These are phyloP conservation scores for Cynoglossus semilaevis DNA, from an alignment of 2,113 vertebrate species.

Conservation along the genomic window DNA sequence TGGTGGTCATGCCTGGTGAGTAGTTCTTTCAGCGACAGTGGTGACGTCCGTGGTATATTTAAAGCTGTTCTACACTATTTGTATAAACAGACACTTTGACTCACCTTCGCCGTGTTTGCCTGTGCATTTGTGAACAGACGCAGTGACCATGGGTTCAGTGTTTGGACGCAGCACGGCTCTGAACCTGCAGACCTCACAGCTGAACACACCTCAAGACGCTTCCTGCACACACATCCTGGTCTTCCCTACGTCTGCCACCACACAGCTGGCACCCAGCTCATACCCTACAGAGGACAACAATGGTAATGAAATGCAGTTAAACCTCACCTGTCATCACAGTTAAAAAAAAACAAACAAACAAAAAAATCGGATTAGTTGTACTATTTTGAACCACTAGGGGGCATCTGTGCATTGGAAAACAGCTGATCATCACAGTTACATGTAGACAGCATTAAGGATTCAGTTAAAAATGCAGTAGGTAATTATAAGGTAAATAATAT, in stretches of 20 bases:
- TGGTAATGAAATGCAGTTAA: constrained; percentile 69
- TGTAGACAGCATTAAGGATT: no score
- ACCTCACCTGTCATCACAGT: no score
- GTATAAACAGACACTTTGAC: background rate
- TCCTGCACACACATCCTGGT: constrained; percentile 98
- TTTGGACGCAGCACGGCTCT: constrained; percentile 95
- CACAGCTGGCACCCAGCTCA: constrained; percentile 91
- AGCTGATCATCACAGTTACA: no score
- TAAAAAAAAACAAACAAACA: no score
- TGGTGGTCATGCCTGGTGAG: constrained; percentile 95
- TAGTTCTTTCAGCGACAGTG: background rate
- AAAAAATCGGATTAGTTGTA: no score
- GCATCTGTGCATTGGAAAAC: constrained; percentile 8
- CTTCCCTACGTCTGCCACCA: constrained; percentile 95
- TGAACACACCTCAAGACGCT: constrained; percentile 96
- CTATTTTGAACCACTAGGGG: constrained; percentile 33
- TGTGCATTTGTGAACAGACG: constrained; percentile 74
- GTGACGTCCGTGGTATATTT: background rate
- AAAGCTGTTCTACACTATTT: background rate
- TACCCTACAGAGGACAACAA: constrained; percentile 94
- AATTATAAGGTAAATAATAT: background rate
- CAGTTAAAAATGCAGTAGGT: no score
- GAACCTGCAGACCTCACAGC: constrained; percentile 95
- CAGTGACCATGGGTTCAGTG: constrained; percentile 97
- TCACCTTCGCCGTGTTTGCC: constrained; percentile 1